Percentiles rank a stretch among this genome's conserved stretches.
phyloP scores from a whole-genome alignment of 2,797 vertebrate genomes.

The Schizothorax lantsangensis region DNA sequence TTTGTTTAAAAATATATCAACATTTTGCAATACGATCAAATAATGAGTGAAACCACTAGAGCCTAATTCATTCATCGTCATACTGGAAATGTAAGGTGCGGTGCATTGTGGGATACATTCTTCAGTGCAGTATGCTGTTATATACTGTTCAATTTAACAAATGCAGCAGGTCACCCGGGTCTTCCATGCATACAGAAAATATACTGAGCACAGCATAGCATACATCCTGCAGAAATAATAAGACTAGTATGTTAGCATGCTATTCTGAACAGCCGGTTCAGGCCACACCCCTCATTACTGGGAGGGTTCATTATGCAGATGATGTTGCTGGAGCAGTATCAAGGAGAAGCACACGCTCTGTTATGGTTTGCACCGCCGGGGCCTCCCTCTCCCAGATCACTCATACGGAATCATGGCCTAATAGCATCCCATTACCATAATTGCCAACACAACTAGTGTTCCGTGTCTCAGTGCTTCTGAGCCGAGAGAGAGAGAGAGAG shows the following conservation, averaged over 20 bases:
- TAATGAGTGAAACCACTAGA: neutral
- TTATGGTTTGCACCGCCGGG: conserved; percentile 91
- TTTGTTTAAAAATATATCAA: neutral
- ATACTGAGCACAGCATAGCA: neutral
- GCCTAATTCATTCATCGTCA: neutral
- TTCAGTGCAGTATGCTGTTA: neutral
- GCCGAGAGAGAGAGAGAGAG: too few relatives aligned
- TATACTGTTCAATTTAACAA: neutral
- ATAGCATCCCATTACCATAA: conserved; percentile 99
- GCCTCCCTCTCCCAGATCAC: conserved; percentile 92
- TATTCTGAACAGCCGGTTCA: conserved; percentile 46
- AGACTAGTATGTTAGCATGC: neutral
- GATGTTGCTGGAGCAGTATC: conserved; percentile 89
- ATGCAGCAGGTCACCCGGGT: neutral
- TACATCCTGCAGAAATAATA: neutral
- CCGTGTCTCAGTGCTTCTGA: conserved; percentile 94
- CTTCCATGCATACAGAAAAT: neutral
- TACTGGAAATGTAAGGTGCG: neutral
- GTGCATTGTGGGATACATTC: neutral
- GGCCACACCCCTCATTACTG: conserved; percentile 81
- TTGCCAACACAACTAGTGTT: conserved; percentile 98
- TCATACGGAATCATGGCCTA: conserved; percentile 99
- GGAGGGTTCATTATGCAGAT: conserved; percentile 91
- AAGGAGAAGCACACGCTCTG: conserved; percentile 89
- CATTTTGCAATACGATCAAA: neutral